Evolutionary conservation across 2,888 invertebrate species (phyloP).

Genomic region (Synergus laeviventris): DNA sequence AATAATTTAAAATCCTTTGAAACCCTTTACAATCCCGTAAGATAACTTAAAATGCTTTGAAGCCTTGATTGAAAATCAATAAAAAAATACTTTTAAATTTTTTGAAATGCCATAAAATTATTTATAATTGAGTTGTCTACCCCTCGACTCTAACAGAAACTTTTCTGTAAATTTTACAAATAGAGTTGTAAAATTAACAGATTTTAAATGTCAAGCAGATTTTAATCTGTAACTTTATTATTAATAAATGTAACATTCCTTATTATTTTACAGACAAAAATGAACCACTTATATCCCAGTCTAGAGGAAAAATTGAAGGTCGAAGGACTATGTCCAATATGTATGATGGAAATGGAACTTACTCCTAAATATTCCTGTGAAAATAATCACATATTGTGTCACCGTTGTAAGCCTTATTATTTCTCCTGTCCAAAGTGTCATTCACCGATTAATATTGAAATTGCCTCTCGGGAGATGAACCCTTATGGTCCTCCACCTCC

Average conservation of each 20-base stretch:
- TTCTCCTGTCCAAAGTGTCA: constrained; percentile 66
- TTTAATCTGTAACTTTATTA: too few relatives aligned
- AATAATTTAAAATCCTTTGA: too few relatives aligned
- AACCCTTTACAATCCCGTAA: too few relatives aligned
- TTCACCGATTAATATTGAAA: constrained; percentile 57
- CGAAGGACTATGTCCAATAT: constrained; percentile 68
- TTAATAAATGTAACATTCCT: background rate
- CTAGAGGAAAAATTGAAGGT: constrained; percentile 64
- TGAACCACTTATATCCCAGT: constrained; percentile 67
- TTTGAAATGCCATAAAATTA: too few relatives aligned
- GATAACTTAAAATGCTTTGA: too few relatives aligned
- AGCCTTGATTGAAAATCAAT: too few relatives aligned
- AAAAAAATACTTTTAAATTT: too few relatives aligned
- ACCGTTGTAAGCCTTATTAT: constrained; percentile 71
- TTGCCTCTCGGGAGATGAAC: constrained; percentile 46
- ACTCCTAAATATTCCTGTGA: constrained; percentile 63
- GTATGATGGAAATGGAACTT: constrained; percentile 65
- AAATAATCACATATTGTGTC: constrained; percentile 66
- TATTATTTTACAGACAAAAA: constrained; percentile 50
- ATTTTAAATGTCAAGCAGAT: too few relatives aligned
- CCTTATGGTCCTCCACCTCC: constrained; percentile 55
- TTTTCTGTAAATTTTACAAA: too few relatives aligned
- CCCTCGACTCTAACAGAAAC: too few relatives aligned
- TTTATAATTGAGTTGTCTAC: too few relatives aligned
- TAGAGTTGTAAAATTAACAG: too few relatives aligned